Conservation (phyloP, 2,888 invertebrate species). For the Polyploca ridens region DNA sequence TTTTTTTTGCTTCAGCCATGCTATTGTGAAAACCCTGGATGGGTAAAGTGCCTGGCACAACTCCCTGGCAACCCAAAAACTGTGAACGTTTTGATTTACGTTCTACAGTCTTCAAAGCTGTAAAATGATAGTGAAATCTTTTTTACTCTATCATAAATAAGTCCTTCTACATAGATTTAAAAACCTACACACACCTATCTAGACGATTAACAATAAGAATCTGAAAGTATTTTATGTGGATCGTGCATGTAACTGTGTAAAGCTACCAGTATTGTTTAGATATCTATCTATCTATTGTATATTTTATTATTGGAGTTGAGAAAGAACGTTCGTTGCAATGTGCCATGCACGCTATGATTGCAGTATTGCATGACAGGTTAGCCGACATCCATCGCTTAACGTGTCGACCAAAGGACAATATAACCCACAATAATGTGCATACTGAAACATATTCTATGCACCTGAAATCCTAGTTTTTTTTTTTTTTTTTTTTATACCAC, state of each 20-base stretch:
- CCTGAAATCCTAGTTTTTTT: background rate
- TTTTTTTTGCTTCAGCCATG: slow-evolving; percentile 51
- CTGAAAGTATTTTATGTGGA: background rate
- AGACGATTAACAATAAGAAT: no score
- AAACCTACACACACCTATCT: no score
- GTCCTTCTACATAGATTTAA: no score
- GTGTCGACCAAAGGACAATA: slow-evolving; percentile 35
- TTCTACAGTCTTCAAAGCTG: background rate
- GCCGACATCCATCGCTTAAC: slow-evolving; percentile 48
- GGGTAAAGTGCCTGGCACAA: slow-evolving; percentile 23
- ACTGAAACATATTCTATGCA: background rate
- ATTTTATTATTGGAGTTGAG: slow-evolving; percentile 39
- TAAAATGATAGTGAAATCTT: background rate
- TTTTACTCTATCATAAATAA: background rate
- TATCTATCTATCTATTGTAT: slow-evolving; percentile 8
- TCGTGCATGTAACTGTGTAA: background rate
- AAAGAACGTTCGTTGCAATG: slow-evolving; percentile 37
- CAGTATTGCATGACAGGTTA: slow-evolving; percentile 66
- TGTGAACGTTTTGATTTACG: background rate
- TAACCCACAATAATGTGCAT: slow-evolving; percentile 13
- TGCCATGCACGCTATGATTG: slow-evolving; percentile 64
- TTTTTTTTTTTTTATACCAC: no score
- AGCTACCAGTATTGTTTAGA: background rate
- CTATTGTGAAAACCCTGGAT: slow-evolving; percentile 45
- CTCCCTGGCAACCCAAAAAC: background rate